Evolutionary conservation across 2,113 vertebrate genomes (phyloP).

Genomic region (Melanostigma gelatinosum): DNA sequence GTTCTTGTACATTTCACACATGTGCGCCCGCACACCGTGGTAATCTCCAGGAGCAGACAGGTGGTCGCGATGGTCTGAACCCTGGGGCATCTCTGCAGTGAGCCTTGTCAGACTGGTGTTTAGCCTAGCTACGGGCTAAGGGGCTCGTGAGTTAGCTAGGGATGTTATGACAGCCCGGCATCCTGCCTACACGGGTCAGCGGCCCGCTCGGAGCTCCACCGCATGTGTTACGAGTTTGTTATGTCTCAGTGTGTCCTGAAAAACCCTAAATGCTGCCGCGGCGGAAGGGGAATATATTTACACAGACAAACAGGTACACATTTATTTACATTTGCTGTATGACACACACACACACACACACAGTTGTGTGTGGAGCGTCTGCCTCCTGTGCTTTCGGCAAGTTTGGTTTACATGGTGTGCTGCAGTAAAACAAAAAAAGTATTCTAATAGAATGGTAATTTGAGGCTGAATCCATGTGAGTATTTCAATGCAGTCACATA

Average conservation of each 20-base stretch:
- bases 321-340: conserved; percentile 12
- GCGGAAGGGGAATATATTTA: background rate
- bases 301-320: conserved; percentile 7
- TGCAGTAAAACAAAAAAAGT: conserved; percentile 15
- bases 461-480: background rate
- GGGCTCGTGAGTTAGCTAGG: conserved; percentile 31
- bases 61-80: conserved; percentile 58
- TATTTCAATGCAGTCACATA: background rate
- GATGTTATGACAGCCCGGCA: conserved; percentile 62
- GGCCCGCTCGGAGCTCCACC: conserved; percentile 21
- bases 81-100: conserved; percentile 45
- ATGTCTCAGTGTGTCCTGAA: background rate
- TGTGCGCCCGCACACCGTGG: background rate
- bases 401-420: background rate
- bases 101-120: conserved; percentile 61
- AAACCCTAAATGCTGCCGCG: background rate
- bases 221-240: background rate
- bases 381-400: background rate
- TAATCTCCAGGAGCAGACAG: conserved; percentile 64
- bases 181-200: conserved; percentile 63
- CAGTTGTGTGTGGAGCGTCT: background rate
- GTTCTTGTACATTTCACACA: conserved; percentile 37
- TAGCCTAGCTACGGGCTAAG: conserved; percentile 53
- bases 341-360: conserved; percentile 8
- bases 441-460: conserved; percentile 33